phyloP scores from a whole-genome alignment of 2,113 vertebrate species.

The Hydrochoerus hydrochaeris region DNA sequence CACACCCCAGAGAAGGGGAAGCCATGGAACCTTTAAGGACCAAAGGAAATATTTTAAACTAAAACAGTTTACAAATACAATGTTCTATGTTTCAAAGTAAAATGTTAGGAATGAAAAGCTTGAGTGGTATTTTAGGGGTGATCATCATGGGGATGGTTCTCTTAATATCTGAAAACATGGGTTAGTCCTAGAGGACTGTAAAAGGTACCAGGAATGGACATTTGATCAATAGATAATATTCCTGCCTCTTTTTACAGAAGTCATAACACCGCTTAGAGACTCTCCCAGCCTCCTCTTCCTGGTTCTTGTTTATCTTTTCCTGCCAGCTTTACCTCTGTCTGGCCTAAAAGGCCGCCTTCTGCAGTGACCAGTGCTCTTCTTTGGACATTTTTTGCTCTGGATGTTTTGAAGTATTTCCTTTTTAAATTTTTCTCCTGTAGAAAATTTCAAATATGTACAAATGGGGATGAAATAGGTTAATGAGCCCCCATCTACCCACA shows the following conservation, averaged over 20 bases:
- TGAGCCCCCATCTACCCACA: neutral
- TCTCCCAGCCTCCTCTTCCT: neutral
- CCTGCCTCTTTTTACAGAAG: neutral
- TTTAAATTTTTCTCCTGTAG: neutral
- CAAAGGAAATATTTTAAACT: neutral
- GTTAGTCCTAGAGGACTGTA: neutral
- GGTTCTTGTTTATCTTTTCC: neutral
- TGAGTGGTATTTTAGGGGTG: neutral
- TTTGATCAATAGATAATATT: neutral
- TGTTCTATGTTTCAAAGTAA: neutral
- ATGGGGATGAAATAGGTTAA: neutral
- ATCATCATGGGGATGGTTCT: rapidly evolving
- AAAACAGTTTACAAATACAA: neutral
- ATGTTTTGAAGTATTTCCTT: neutral
- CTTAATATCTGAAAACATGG: neutral
- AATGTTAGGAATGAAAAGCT: neutral
- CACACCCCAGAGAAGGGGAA: neutral
- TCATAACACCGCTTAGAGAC: rapidly evolving
- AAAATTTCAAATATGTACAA: neutral
- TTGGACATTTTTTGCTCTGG: neutral
- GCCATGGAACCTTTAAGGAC: neutral
- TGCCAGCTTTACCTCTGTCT: neutral
- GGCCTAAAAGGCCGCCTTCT: neutral
- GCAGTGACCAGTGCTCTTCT: neutral
- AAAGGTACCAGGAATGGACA: neutral